phyloP scores from a whole-genome alignment of 1,140 invertebrate species.

The Achroia grisella region DNA sequence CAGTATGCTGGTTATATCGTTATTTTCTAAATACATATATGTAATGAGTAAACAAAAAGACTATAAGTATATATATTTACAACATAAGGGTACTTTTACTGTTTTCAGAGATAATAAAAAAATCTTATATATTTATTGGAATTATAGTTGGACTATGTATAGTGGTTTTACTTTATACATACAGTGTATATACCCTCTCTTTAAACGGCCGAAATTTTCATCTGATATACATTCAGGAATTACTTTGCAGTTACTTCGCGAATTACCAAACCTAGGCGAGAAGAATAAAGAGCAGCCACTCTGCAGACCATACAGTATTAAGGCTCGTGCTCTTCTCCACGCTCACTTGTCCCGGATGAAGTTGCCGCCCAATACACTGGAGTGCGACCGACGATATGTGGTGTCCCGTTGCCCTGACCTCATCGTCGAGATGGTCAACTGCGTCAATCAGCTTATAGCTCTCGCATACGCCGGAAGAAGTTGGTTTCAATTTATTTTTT shows the following conservation, averaged over 20 bases:
- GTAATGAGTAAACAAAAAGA: too few relatives aligned
- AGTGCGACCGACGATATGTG: slow-evolving; percentile 90
- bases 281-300: slow-evolving; percentile 97
- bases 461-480: slow-evolving; percentile 92
- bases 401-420: slow-evolving; percentile 95
- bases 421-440: slow-evolving; percentile 98
- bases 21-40: too few relatives aligned
- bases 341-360: slow-evolving; percentile 92
- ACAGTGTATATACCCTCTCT: too few relatives aligned
- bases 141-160: too few relatives aligned
- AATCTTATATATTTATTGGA: too few relatives aligned
- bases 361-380: slow-evolving; percentile 87
- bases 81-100: too few relatives aligned
- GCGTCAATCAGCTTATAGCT: slow-evolving; percentile 94
- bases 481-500: slow-evolving; percentile 71
- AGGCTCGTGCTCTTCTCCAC: slow-evolving; percentile 94
- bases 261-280: slow-evolving; percentile 91
- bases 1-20: too few relatives aligned
- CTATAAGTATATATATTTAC: too few relatives aligned
- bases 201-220: too few relatives aligned
- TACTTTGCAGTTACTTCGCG: slow-evolving; percentile 86
- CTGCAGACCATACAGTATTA: slow-evolving; percentile 96
- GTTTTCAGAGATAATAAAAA: too few relatives aligned
- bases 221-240: too few relatives aligned
- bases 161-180: too few relatives aligned